These are phyloP conservation scores for Endotricha flammealis DNA, from an alignment of 2,888 invertebrate species.

Conservation along the genomic window DNA sequence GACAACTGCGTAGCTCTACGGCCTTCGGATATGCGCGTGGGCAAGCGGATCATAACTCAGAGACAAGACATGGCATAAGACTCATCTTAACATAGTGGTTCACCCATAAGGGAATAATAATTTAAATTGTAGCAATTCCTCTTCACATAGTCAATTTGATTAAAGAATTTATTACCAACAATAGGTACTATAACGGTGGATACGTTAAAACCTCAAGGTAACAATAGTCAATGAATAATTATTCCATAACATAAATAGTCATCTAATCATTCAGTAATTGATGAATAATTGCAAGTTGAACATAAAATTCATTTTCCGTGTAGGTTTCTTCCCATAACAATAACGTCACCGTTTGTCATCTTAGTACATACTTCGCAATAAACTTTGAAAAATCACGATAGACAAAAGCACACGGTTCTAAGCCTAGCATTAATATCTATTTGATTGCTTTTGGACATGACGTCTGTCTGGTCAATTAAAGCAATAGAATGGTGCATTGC, in stretches of 20 bases:
- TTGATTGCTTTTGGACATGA: constrained; percentile 33
- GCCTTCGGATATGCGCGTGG: constrained; percentile 65
- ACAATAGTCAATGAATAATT: too few species aligned
- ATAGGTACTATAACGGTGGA: too few species aligned
- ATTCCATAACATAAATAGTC: constrained; percentile 24
- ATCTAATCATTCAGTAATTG: constrained; percentile 24
- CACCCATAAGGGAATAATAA: too few species aligned
- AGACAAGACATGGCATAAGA: constrained; percentile 31
- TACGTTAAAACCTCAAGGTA: too few species aligned
- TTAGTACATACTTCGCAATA: constrained; percentile 15
- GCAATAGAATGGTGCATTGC: constrained; percentile 29
- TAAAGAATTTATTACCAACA: too few species aligned
- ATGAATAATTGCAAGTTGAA: constrained; percentile 15
- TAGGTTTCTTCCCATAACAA: constrained; percentile 29
- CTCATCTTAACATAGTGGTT: too few species aligned
- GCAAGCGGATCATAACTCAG: constrained; percentile 57
- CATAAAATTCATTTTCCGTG: constrained; percentile 34
- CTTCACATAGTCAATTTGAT: too few species aligned
- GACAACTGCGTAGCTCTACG: constrained; percentile 68
- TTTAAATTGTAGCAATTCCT: too few species aligned
- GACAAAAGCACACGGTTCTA: too few species aligned
- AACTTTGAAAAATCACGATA: too few species aligned
- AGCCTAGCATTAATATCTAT: constrained; percentile 17
- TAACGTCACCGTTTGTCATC: constrained; percentile 26
- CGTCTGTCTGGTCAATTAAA: constrained; percentile 34